Percentiles rank a stretch among this genome's conserved stretches.
Evolutionary conservation across 2,888 invertebrate genomes (phyloP).

Genomic region (Ophioninae sp.): DNA sequence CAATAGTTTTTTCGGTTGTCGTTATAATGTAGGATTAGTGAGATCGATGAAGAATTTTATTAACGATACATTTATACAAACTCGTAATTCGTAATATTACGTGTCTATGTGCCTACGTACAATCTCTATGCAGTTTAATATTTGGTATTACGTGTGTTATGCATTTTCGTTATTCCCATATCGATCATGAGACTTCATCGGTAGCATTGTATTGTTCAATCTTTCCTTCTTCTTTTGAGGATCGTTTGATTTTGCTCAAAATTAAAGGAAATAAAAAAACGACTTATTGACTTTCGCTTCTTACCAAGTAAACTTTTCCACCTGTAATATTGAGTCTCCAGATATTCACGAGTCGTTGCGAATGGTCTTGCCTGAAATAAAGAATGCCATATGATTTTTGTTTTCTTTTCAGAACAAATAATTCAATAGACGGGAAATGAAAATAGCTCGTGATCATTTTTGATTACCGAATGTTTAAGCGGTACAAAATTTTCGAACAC

Average conservation of each 20-base stretch:
- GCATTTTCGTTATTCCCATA: conserved; percentile 61
- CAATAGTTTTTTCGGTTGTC: conserved; percentile 57
- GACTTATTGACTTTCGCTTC: conserved; percentile 79
- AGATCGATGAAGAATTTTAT: conserved; percentile 79
- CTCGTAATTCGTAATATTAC: conserved; percentile 73
- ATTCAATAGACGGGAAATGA: too few species aligned
- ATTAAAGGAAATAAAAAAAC: conserved; percentile 76
- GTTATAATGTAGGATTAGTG: conserved; percentile 70
- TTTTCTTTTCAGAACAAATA: not conserved
- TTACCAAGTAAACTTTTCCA: conserved; percentile 76
- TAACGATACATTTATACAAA: conserved; percentile 79
- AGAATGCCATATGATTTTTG: not conserved
- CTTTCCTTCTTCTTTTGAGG: conserved; percentile 76
- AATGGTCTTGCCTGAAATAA: conserved; percentile 66
- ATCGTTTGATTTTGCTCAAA: conserved; percentile 80
- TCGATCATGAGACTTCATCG: conserved; percentile 54
- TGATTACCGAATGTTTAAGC: too few species aligned
- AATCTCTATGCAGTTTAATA: conserved; percentile 77
- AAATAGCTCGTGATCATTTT: too few species aligned
- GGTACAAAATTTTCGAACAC: too few species aligned
- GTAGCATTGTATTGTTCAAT: conserved; percentile 54
- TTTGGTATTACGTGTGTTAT: conserved; percentile 77
- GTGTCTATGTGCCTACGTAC: conserved; percentile 73
- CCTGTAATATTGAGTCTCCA: conserved; percentile 67
- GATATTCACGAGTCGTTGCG: conserved; percentile 64